These are phyloP conservation scores for Helobdella robusta DNA, from an alignment of 2,888 invertebrate species.

Conservation along the genomic window DNA sequence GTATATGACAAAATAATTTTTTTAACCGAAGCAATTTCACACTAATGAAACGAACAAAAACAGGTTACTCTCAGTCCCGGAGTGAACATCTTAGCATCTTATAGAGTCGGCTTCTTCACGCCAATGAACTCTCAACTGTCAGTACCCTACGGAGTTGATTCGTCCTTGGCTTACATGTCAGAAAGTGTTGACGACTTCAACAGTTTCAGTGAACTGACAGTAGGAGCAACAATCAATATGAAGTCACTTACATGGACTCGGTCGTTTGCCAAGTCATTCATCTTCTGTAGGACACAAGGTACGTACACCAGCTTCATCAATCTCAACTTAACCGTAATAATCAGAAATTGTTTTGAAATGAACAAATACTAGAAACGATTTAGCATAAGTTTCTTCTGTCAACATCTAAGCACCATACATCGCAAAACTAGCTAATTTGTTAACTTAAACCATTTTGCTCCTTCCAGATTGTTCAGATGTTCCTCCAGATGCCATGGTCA, in stretches of 20 bases:
- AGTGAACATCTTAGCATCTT: no score
- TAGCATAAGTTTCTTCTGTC: no score
- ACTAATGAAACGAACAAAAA: no score
- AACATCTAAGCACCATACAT: no score
- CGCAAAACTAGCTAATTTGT: no score
- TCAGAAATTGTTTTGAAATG: no score
- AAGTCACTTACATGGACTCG: constrained; percentile 22
- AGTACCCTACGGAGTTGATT: constrained; percentile 24
- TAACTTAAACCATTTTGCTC: neutral
- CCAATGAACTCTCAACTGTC: constrained; percentile 15
- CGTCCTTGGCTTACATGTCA: constrained; percentile 2
- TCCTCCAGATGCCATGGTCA: neutral
- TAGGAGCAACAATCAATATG: constrained; percentile 5
- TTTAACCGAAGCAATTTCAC: no score
- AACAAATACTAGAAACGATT: no score
- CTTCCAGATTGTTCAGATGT: neutral
- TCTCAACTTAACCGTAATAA: no score
- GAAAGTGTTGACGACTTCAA: constrained; percentile 18
- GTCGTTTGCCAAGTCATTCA: constrained; percentile 25
- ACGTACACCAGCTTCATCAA: neutral
- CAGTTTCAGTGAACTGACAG: neutral
- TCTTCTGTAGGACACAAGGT: constrained; percentile 26
- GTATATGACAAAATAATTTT: no score
- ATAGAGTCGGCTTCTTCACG: constrained; percentile 22
- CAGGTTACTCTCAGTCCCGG: no score